Percentiles rank a stretch among this genome's conserved stretches.
phyloP scores from a whole-genome alignment of 2,113 vertebrate genomes.

The Toxotes chatareus region DNA sequence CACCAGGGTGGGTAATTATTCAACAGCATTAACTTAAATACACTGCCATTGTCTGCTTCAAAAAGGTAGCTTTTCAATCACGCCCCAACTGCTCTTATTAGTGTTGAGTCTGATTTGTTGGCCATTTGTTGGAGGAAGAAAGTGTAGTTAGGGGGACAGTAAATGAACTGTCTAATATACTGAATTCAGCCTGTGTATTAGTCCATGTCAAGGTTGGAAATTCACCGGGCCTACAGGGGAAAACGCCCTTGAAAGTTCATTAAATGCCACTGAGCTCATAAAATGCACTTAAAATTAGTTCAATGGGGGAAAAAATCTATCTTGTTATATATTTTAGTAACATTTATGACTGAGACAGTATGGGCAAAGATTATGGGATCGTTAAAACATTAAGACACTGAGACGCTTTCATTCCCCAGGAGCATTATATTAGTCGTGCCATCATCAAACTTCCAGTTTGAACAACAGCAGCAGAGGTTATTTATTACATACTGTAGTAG shows the following conservation, averaged over 20 bases:
- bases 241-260: conserved; percentile 32
- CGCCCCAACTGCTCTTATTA: conserved; percentile 24
- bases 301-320: conserved; percentile 2
- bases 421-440: conserved; percentile 6
- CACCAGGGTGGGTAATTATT: conserved; percentile 59
- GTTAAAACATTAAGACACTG: conserved; percentile 28
- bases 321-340: conserved; percentile 18
- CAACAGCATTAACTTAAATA: conserved; percentile 64
- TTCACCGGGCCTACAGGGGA: not conserved
- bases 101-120: conserved; percentile 37
- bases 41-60: conserved; percentile 38
- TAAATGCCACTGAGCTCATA: conserved; percentile 51
- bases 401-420: not conserved
- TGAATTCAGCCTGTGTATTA: conserved; percentile 13
- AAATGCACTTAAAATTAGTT: conserved; percentile 32
- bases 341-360: conserved; percentile 35
- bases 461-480: conserved; percentile 15
- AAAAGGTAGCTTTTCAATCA: conserved; percentile 55
- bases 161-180: conserved; percentile 35
- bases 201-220: conserved; percentile 24
- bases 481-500: conserved; percentile 15
- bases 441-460: not conserved
- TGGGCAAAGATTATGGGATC: conserved; percentile 22
- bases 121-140: conserved; percentile 18
- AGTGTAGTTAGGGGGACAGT: conserved; percentile 13